These are phyloP conservation scores for Acleris literana DNA, from an alignment of 2,888 invertebrate species.

Conservation along the genomic window DNA sequence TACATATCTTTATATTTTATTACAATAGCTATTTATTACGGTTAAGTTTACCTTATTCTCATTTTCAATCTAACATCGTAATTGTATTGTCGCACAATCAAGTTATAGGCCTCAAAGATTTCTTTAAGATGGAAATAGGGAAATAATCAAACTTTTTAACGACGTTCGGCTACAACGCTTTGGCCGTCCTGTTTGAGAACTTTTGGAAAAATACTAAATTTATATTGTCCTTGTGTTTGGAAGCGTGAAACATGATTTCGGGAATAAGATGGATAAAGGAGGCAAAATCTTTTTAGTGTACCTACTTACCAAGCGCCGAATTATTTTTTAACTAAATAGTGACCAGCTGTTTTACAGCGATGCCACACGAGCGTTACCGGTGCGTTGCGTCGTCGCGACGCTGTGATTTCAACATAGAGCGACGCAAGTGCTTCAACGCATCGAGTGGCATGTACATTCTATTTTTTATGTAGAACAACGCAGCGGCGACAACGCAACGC, in stretches of 20 bases:
- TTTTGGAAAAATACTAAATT: conserved; percentile 32
- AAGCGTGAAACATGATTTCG: conserved; percentile 32
- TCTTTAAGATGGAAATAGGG: conserved; percentile 32
- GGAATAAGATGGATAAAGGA: not conserved
- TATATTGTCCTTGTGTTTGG: conserved; percentile 25
- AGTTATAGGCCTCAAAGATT: conserved; percentile 33
- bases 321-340: too few species aligned
- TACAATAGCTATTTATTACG: not conserved
- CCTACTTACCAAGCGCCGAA: too few species aligned
- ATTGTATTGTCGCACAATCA: conserved; percentile 23
- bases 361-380: too few species aligned
- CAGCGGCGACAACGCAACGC: too few species aligned
- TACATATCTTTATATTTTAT: too few species aligned
- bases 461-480: too few species aligned
- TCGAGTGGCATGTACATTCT: too few species aligned
- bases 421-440: too few species aligned
- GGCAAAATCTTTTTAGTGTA: too few species aligned
- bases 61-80: conserved; percentile 13
- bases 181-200: conserved; percentile 9
- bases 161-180: conserved; percentile 15
- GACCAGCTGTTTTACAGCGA: too few species aligned
- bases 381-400: too few species aligned
- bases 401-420: too few species aligned
- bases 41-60: not conserved
- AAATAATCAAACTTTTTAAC: conserved; percentile 35